Percentiles rank a stretch among this genome's conserved stretches.
Evolutionary conservation across 2,113 vertebrate genomes (phyloP).

Genomic region (Sapayoa aenigma): DNA sequence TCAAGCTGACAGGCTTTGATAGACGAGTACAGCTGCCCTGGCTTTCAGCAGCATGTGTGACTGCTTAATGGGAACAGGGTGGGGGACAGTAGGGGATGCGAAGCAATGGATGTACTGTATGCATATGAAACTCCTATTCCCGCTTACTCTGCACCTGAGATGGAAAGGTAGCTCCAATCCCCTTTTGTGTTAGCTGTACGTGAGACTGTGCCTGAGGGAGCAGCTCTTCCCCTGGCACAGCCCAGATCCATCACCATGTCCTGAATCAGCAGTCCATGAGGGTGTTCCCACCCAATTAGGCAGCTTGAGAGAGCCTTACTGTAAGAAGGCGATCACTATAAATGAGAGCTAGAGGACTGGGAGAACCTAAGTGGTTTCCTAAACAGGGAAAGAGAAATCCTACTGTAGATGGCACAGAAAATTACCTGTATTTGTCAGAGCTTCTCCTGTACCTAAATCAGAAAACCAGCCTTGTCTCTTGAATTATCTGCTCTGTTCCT

Average conservation of each 20-base stretch:
- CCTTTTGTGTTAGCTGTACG: neutral
- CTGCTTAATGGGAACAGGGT: neutral
- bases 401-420: neutral
- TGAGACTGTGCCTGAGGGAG: neutral
- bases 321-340: neutral
- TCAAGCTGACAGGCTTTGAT: conserved; percentile 54
- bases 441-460: neutral
- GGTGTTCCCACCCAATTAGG: neutral
- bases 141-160: neutral
- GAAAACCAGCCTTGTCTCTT: neutral
- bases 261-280: neutral
- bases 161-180: neutral
- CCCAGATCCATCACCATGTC: neutral
- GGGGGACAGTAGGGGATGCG: neutral
- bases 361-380: neutral
- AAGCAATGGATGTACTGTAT: neutral
- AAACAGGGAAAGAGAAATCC: neutral
- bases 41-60: conserved; percentile 27
- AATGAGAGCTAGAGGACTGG: neutral
- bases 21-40: conserved; percentile 49
- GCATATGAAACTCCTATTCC: fast-evolving
- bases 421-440: neutral
- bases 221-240: neutral
- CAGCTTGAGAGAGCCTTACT: neutral
- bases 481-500: neutral